Percentiles rank a stretch among this genome's conserved stretches.
phyloP scores from a whole-genome alignment of 2,797 vertebrate species.

The Anas bahamensis region DNA sequence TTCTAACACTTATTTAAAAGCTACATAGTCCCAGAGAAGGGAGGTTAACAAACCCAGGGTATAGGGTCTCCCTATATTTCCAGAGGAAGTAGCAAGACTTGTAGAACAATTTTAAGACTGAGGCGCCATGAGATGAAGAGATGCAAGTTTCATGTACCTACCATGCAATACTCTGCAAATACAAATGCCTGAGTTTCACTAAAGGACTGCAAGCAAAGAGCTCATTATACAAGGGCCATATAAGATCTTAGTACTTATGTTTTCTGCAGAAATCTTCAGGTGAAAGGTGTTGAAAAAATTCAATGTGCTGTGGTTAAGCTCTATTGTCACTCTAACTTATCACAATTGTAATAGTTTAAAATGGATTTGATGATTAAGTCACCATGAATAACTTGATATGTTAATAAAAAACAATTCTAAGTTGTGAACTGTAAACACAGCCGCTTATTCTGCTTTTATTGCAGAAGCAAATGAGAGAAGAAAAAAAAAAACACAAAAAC shows the following conservation, averaged over 20 bases:
- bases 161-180: not conserved
- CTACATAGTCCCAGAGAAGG: not conserved
- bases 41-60: not conserved
- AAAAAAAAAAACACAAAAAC: not conserved
- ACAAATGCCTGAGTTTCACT: not conserved
- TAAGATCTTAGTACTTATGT: not conserved
- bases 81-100: not conserved
- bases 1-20: not conserved
- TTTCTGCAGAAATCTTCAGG: not conserved
- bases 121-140: not conserved
- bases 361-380: not conserved
- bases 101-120: not conserved
- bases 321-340: not conserved
- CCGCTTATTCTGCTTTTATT: slow-evolving; percentile 17
- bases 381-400: not conserved
- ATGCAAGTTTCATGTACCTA: not conserved
- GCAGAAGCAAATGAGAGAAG: not conserved
- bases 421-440: not conserved
- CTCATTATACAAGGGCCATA: not conserved
- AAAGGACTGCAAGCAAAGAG: not conserved
- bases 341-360: not conserved
- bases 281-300: not conserved
- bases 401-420: not conserved
- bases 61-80: not conserved
- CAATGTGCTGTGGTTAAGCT: not conserved